phyloP scores from a whole-genome alignment of 2,888 invertebrate species.

The Oligia latruncula region DNA sequence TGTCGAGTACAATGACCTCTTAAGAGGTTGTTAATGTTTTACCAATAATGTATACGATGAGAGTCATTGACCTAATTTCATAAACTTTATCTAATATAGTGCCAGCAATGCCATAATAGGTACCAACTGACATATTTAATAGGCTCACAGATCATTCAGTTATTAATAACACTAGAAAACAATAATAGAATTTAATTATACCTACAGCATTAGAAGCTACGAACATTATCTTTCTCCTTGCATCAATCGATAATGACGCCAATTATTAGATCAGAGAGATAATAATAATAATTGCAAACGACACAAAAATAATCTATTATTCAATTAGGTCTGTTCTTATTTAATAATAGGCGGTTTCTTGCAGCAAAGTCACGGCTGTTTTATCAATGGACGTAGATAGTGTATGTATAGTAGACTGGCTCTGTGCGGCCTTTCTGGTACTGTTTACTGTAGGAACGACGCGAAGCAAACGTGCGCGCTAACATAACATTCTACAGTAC shows the following conservation, averaged over 20 bases:
- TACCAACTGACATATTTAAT: not conserved
- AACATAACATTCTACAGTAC: conserved; percentile 11
- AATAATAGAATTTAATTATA: conserved; percentile 23
- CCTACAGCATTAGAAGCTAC: conserved; percentile 11
- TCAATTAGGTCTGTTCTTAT: conserved; percentile 7
- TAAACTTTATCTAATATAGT: not conserved
- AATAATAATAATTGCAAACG: conserved; percentile 13
- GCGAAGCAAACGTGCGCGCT: conserved; percentile 60
- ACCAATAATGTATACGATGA: too few relatives aligned
- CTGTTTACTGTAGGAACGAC: conserved; percentile 50
- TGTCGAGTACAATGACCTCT: too few relatives aligned
- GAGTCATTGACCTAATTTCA: not conserved
- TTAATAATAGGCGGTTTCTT: conserved; percentile 14
- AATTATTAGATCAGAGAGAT: conserved; percentile 24
- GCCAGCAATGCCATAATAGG: not conserved
- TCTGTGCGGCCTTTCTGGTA: conserved; percentile 20
- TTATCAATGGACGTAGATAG: conserved; percentile 65
- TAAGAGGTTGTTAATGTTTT: too few relatives aligned
- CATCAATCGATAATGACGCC: conserved; percentile 21
- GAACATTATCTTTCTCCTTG: conserved; percentile 15
- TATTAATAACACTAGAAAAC: conserved; percentile 22
- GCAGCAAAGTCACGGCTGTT: conserved; percentile 32
- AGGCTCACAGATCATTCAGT: not conserved
- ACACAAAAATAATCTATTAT: conserved; percentile 11
- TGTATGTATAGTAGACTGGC: conserved; percentile 37